Conservation (phyloP, 2,888 invertebrate genomes). For the Melieria picta region DNA sequence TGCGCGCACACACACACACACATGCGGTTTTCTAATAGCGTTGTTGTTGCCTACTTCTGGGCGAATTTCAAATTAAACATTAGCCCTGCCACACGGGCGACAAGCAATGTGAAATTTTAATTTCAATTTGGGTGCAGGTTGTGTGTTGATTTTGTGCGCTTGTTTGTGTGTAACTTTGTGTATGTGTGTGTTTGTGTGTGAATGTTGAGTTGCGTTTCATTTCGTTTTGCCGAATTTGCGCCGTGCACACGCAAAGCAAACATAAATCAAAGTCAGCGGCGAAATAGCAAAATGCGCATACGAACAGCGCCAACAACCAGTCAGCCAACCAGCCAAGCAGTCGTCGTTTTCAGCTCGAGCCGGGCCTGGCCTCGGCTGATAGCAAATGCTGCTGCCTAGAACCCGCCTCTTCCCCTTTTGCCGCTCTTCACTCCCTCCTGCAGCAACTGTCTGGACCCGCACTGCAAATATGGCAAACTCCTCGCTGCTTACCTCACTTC, state of each 20-base stretch:
- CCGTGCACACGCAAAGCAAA: slow-evolving; percentile 49
- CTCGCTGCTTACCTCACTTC: slow-evolving; percentile 16
- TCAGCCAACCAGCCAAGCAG: neutral
- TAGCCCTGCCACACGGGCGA: no score
- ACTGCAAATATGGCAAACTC: no score
- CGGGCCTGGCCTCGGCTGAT: no score
- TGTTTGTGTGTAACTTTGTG: slow-evolving; percentile 6
- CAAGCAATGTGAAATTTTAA: no score
- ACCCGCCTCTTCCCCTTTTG: no score
- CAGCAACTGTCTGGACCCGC: no score
- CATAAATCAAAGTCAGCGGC: slow-evolving; percentile 65
- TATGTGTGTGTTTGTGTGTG: slow-evolving; percentile 2
- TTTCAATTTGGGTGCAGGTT: neutral
- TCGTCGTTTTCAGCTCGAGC: no score
- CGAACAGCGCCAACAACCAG: slow-evolving; percentile 15
- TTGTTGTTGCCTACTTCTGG: slow-evolving; percentile 24
- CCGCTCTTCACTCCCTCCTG: no score
- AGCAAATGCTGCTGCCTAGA: no score
- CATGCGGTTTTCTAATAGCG: neutral
- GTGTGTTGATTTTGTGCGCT: slow-evolving; percentile 32
- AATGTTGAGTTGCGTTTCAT: slow-evolving; percentile 26
- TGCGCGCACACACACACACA: neutral
- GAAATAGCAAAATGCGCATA: slow-evolving; percentile 49
- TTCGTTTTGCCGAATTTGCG: slow-evolving; percentile 21
- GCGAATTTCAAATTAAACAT: neutral